A percentile compares a stretch with the other conserved stretches of the same genome.
These are phyloP conservation scores for Otis tarda DNA, from an alignment of 2,113 vertebrate species.

Conservation along the genomic window DNA sequence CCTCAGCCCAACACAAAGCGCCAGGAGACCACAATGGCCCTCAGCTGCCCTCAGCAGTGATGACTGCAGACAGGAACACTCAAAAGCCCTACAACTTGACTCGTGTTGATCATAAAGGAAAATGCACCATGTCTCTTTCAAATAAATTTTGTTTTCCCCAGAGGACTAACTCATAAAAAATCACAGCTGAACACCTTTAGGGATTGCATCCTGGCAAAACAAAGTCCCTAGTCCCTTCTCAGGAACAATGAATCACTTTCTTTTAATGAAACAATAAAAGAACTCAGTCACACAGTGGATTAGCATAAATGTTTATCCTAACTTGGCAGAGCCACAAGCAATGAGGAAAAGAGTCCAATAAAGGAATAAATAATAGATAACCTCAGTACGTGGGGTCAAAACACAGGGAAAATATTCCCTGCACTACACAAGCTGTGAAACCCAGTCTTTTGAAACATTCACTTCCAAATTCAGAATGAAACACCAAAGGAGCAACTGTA, in stretches of 20 bases:
- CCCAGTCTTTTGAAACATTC: background rate
- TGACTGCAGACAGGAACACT: background rate
- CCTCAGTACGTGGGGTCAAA: background rate
- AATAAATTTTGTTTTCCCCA: background rate
- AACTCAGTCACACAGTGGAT: background rate
- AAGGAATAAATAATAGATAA: background rate
- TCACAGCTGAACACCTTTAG: background rate
- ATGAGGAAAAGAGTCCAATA: background rate
- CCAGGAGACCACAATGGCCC: background rate
- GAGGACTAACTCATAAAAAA: background rate
- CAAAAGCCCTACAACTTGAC: background rate
- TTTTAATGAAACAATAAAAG: background rate
- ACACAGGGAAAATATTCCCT: background rate
- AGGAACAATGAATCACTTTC: background rate
- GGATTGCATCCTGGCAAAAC: background rate
- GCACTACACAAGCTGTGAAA: background rate
- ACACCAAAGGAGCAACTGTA: background rate
- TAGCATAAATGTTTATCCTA: background rate
- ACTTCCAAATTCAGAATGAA: background rate
- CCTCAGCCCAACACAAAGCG: background rate
- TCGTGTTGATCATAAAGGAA: background rate
- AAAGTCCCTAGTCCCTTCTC: background rate
- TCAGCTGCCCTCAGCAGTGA: accelerated
- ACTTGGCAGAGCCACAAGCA: background rate
- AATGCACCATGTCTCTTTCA: background rate